Percentiles rank a stretch among this genome's conserved stretches.
Conservation (phyloP, 1,140 invertebrate species). For the Drosophila takahashii region DNA sequence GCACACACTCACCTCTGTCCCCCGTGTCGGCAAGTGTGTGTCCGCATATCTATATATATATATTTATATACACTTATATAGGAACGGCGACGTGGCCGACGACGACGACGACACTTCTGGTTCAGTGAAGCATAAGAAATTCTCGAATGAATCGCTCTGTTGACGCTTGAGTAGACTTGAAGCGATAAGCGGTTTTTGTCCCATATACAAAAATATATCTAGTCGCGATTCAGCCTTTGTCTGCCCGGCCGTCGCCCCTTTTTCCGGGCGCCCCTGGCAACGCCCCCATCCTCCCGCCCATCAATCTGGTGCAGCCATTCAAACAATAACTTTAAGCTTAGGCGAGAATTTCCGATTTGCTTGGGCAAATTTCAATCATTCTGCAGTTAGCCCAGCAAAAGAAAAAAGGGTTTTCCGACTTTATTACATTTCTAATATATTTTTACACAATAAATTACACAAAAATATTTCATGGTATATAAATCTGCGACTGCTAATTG, state of each 20-base stretch:
- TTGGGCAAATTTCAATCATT: constrained; percentile 8
- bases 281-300: neutral
- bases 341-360: constrained; percentile 17
- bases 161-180: constrained; percentile 83
- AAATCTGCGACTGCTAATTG: neutral
- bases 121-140: constrained; percentile 83
- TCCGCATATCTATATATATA: constrained; percentile 4
- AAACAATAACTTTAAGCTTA: constrained; percentile 36
- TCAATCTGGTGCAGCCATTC: constrained; percentile 22
- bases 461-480: no score
- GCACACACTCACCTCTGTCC: constrained; percentile 22
- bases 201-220: constrained; percentile 77
- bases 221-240: constrained; percentile 59
- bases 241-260: neutral
- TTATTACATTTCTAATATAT: no score
- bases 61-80: constrained; percentile 42
- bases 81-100: constrained; percentile 38
- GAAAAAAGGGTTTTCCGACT: no score
- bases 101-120: constrained; percentile 78
- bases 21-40: neutral
- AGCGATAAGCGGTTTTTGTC: constrained; percentile 80
- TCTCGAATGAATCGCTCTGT: constrained; percentile 82
- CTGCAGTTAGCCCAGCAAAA: neutral
- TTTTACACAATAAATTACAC: no score
- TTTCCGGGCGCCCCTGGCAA: neutral